Base-by-base conservation (phyloP, 2,113 vertebrate species). In the Pseudopodoces humilis region DNA sequence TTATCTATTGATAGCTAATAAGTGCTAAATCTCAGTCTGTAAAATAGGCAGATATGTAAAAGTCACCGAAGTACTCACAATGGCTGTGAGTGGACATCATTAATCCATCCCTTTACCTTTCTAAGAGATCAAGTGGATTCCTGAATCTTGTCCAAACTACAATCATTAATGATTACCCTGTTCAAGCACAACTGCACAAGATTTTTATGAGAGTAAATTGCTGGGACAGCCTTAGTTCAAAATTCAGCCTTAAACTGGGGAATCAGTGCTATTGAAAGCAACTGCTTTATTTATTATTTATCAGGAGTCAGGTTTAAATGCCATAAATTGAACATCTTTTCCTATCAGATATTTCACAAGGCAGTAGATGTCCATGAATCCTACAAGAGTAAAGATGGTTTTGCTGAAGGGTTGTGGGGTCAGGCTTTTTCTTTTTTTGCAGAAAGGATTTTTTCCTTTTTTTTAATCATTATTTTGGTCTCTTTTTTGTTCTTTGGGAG, bases 131-230 rank as follows among this genome's bases (percentile, higher is more conserved):
- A 24, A 21, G 9, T 4, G 7, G 12, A 13, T 37, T 56, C 15
- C 55, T 60, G 50, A 41, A 13, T 71, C 65, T 46, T 0, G 1
- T 50, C 47, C 13, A 33, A 60, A 58, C 23, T 39, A 30, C 14
- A 46, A 44, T 8, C 53, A 31, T 68, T 74, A 55, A 49, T 62
- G 10, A 6, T 68, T 13, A 49, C 17, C 18, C 15, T 47, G 41
- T 15, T 71, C 53, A 63, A 87, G n/a, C 35, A 71, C 33, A 62
- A 30, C 43, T 27, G 13, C 27, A 41, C 0, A 0, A 17, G 28
- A 3, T 20, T 60, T 60, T 5, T 25, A 30, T 28, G 10, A 39
- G 47, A 60, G 30, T 2, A 72, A 68, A 37, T 14, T 47, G 7
- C 15, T 44, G n/a, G 16, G 52, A n/a, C 41, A 92, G 33, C 25